Percentiles rank a stretch among this genome's conserved stretches.
These are phyloP conservation scores for Steinernema feltiae DNA, from an alignment of 1,140 invertebrate species.

Conservation along the genomic window DNA sequence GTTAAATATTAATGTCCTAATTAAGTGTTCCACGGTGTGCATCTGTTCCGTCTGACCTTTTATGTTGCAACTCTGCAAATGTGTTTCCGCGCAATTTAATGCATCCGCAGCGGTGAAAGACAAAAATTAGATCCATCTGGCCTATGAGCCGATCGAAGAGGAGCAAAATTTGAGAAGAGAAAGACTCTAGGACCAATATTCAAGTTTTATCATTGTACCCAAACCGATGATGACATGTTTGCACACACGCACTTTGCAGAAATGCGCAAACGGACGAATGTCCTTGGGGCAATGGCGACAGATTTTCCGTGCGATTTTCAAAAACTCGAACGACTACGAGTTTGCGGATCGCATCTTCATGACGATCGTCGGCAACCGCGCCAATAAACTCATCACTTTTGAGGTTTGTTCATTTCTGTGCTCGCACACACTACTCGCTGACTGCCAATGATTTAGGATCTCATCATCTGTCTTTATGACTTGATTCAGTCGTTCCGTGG, in stretches of 20 bases:
- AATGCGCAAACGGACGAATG: neutral
- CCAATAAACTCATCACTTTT: neutral
- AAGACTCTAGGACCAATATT: too few relatives aligned
- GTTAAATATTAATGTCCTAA: too few relatives aligned
- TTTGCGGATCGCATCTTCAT: neutral
- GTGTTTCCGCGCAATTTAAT: neutral
- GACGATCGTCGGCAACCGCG: neutral
- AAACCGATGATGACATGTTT: neutral
- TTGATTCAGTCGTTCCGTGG: neutral
- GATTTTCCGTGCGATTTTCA: neutral
- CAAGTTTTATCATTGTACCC: too few relatives aligned
- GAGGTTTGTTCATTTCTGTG: too few relatives aligned
- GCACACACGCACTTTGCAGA: neutral
- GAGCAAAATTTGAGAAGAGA: too few relatives aligned
- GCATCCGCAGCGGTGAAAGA: neutral
- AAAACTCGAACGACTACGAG: neutral
- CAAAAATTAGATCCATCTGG: neutral
- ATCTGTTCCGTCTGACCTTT: neutral
- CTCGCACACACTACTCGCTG: too few relatives aligned
- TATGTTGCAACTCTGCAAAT: neutral
- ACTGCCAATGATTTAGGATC: too few relatives aligned
- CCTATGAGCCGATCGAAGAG: neutral
- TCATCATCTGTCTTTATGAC: conserved; percentile 3
- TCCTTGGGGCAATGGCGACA: neutral
- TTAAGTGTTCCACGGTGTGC: neutral